A percentile compares a stretch with the other conserved stretches of the same genome.
These are phyloP conservation scores for Pantherophis vulpinus DNA, from an alignment of 2,797 vertebrate genomes.

Conservation along the genomic window DNA sequence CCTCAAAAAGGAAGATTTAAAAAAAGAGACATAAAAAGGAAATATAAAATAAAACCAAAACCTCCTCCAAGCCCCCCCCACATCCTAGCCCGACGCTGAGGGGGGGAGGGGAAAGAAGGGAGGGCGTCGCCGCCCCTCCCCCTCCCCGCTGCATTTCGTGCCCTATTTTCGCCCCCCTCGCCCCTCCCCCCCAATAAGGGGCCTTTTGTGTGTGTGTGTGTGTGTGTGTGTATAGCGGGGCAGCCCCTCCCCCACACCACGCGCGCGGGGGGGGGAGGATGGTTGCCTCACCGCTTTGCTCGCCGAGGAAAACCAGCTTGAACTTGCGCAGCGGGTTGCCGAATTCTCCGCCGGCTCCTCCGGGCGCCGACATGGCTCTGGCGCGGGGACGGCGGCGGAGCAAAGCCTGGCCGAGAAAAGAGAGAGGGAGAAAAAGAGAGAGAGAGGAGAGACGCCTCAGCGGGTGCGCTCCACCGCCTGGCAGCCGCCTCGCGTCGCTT, in stretches of 20 bases:
- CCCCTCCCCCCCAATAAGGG: not conserved
- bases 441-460: not conserved
- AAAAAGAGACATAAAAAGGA: not conserved
- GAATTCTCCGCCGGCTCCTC: conserved; percentile 84
- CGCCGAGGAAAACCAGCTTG: conserved; percentile 86
- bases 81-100: not conserved
- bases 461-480: not conserved
- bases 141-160: not conserved
- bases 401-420: too few relatives aligned
- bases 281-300: conserved; percentile 81
- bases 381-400: not conserved
- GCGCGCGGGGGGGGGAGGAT: not conserved
- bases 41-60: not conserved
- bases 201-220: too few relatives aligned
- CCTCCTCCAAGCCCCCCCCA: not conserved
- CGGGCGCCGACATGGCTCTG: conserved; percentile 77
- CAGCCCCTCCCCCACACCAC: not conserved
- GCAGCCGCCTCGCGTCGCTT: not conserved
- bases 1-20: not conserved
- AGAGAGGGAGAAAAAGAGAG: too few relatives aligned
- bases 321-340: conserved; percentile 88
- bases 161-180: too few relatives aligned
- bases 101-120: not conserved
- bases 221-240: not conserved
- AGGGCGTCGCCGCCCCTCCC: not conserved